phyloP scores from a whole-genome alignment of 2,888 invertebrate genomes.

The Eudasyphora cyanicolor region DNA sequence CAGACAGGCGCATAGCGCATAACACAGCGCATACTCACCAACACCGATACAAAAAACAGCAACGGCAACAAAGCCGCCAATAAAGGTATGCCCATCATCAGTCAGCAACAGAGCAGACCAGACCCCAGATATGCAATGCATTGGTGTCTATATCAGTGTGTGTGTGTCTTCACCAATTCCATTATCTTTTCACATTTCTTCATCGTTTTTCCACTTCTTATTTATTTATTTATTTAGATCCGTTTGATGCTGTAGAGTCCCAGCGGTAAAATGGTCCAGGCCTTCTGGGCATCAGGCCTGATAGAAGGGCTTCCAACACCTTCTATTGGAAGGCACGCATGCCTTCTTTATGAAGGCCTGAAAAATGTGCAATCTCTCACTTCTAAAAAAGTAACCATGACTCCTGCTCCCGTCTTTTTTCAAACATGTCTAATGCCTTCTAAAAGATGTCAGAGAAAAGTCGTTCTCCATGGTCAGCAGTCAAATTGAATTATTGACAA shows the following conservation, averaged over 20 bases:
- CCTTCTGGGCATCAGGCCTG: slow-evolving; percentile 7
- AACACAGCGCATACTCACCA: slow-evolving; percentile 15
- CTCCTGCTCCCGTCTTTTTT: too few relatives aligned
- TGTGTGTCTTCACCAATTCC: slow-evolving; percentile 67
- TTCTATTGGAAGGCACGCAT: background rate
- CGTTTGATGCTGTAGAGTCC: slow-evolving; percentile 26
- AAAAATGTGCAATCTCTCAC: too few relatives aligned
- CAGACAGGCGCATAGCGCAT: slow-evolving; percentile 62
- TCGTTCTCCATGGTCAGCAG: too few relatives aligned
- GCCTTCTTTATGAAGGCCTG: too few relatives aligned
- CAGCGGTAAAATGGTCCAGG: too few relatives aligned
- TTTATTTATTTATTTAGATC: too few relatives aligned
- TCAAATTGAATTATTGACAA: too few relatives aligned
- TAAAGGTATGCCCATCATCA: slow-evolving; percentile 27
- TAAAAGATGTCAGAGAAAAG: too few relatives aligned
- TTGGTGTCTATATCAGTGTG: slow-evolving; percentile 48
- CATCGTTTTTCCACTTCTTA: slow-evolving; percentile 11
- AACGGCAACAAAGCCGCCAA: background rate
- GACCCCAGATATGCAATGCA: background rate
- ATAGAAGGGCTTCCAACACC: too few relatives aligned
- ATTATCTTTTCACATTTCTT: slow-evolving; percentile 64
- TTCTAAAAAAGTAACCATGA: too few relatives aligned
- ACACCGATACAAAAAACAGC: slow-evolving; percentile 8
- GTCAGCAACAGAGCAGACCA: background rate
- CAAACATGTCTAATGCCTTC: too few relatives aligned